Evolutionary conservation across 2,888 invertebrate species (phyloP), one percentile per base, ranked within the genome.

Genomic region (Papilio protenor): DNA sequence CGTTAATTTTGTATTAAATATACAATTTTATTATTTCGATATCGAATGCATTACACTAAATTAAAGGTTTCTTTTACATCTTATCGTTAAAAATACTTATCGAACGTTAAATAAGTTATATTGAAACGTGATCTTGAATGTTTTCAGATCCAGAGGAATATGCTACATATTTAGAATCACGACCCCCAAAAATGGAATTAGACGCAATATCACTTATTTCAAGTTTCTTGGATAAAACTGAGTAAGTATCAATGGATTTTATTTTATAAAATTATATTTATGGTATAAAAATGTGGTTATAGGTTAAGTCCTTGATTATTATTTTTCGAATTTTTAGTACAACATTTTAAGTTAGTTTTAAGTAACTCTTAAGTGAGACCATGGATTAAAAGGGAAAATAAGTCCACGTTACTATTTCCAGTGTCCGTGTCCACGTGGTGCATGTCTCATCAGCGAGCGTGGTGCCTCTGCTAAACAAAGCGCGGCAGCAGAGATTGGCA

Each of bases 171-270:
- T 90, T 97, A 33, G 90, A 93, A 79, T 95, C 96, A 0, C 94
- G 97, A 27, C 97, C 97, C 1, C 87, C 95, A 1, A 89, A 91
- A 70, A 97, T 97, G 97, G 97, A 97, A 92, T 81, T 95, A 0
- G 93, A 95, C 75, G 97, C 97, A 0, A 95, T 97, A 61, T 88
- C 95, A 80, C 87, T 96, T 79, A 95, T 97, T 69, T 94, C 95
- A 23, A 91, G 95, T 55, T 92, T 96, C 79, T 94, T 96, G 64
- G 86, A 91, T 80, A 93, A 93, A 86, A 95, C 95, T 74, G 94
- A 95, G 96, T 96, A 88, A 91, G 91, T 71, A 72, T 66, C 5
- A 6, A 40, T 40, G 40, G 40, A 8, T 8, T 40, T 40, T 8
- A 40, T 18, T 10, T 14, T 16, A 5, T 52, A 52, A 52, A 40